These are phyloP conservation scores for Luffia ferchaultella DNA, from an alignment of 2,888 invertebrate species.

Conservation along the genomic window DNA sequence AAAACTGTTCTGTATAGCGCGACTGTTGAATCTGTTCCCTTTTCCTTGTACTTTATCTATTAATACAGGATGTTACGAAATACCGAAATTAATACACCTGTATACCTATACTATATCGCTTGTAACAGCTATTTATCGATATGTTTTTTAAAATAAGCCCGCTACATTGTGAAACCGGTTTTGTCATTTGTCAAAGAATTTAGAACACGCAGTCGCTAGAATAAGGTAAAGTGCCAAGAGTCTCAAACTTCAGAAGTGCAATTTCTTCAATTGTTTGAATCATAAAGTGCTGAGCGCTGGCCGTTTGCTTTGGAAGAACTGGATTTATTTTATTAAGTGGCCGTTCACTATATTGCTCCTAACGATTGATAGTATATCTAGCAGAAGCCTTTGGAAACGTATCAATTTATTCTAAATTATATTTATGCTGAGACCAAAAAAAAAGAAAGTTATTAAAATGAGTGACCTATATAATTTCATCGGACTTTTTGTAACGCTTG, in stretches of 20 bases:
- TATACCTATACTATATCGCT: background rate
- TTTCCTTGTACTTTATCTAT: background rate
- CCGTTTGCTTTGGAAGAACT: no score
- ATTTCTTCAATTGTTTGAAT: slow-evolving; percentile 24
- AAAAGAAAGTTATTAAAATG: no score
- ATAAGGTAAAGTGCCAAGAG: slow-evolving; percentile 61
- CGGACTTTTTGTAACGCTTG: no score
- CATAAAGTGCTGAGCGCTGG: no score
- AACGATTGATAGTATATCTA: no score
- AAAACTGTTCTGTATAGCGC: background rate
- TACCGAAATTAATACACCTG: background rate
- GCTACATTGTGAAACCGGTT: background rate
- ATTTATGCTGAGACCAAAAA: no score
- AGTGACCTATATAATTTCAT: no score
- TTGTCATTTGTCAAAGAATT: background rate
- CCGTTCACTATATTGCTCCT: no score
- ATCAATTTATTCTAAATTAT: no score
- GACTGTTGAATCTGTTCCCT: background rate
- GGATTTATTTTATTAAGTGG: no score
- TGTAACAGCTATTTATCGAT: background rate
- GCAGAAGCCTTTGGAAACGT: no score
- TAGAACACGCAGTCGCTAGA: slow-evolving; percentile 26
- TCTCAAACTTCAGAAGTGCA: slow-evolving; percentile 47
- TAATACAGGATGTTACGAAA: background rate
- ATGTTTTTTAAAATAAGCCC: background rate